Evolutionary conservation across 1,140 invertebrate species (phyloP), one percentile per base, ranked within the genome.

Genomic region (Drosophila nasuta): DNA sequence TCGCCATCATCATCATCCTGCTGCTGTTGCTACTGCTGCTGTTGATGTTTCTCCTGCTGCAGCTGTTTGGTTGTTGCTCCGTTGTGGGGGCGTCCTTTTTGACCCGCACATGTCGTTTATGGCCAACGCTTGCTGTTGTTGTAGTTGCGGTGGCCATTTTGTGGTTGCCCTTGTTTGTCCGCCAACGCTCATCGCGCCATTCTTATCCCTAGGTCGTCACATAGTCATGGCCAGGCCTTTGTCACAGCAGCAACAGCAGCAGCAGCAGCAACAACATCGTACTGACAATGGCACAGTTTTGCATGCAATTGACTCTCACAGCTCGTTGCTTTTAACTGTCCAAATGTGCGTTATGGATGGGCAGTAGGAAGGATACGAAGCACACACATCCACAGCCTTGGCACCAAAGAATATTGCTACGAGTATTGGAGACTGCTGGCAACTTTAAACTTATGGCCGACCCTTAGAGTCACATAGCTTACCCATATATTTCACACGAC

Each of bases 221-320:
- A 74, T 75, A 74, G 80, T 41, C 79, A 78, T 46, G 33, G 62
- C 57, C 60, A 57, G 52, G 17, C 75, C 68, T 52, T 70, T 56
- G 58, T 65, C 62, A 54, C 46, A 56, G 33, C 45, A 41, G 33
- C 38, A 54, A 58, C n/a, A n/a, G n/a, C 68, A 54, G 48, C 15
- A 15, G 1, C 25, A 71, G 25, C 41, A 25, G 58, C 51, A 58
- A 30, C 48, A 38, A 48, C 69, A 82, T 71, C 68, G 58, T 7
- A 76, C 80, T 76, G 80, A 88, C 85, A 88, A 88, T 89, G 85
- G 85, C 81, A 88, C 85, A 89, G 81, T 85, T 88, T 88, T 88
- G 85, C 85, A 89, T 89, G 85, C 85, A 89, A 89, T 89, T 89
- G 85, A 89, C 86, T 89, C 88, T 81, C 81, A 89, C 85, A 89